phyloP scores from a whole-genome alignment of 1,140 invertebrate species.

The Amphibalanus amphitrite region DNA sequence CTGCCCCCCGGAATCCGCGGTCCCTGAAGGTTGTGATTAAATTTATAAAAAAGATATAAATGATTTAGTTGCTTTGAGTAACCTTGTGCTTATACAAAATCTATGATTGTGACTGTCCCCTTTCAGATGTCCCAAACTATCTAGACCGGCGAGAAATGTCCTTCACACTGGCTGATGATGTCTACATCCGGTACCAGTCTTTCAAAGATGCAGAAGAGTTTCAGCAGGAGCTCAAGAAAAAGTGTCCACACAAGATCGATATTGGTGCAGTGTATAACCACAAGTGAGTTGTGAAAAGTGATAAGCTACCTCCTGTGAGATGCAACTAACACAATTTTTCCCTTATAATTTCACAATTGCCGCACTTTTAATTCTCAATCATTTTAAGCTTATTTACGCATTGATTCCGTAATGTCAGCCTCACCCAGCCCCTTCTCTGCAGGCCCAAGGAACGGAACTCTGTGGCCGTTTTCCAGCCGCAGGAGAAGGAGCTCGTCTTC shows the following conservation, averaged over 20 bases:
- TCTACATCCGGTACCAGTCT: conserved; percentile 82
- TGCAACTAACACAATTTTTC: not conserved
- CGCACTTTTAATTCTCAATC: not conserved
- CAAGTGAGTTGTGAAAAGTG: conserved; percentile 26
- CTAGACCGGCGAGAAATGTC: conserved; percentile 83
- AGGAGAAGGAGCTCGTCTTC: conserved; percentile 85
- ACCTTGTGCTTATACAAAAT: too few relatives aligned
- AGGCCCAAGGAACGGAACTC: conserved; percentile 40
- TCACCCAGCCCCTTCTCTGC: conserved; percentile 16
- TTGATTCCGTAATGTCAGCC: too few relatives aligned
- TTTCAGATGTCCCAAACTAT: conserved; percentile 42
- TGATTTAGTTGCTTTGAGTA: too few relatives aligned
- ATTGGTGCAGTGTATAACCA: conserved; percentile 84
- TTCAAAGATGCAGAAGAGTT: conserved; percentile 66
- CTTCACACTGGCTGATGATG: conserved; percentile 82
- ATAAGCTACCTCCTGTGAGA: conserved; percentile 4
- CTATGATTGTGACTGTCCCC: conserved; percentile 1
- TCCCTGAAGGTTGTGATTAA: too few relatives aligned
- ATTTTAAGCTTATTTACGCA: too few relatives aligned
- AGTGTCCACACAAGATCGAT: conserved; percentile 82
- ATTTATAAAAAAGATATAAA: too few relatives aligned
- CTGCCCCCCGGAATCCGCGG: too few relatives aligned
- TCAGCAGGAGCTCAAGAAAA: conserved; percentile 55
- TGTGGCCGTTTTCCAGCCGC: conserved; percentile 33
- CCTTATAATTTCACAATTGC: conserved; percentile 8